Conservation (phyloP, 2,888 invertebrate species). For the Eustalomyia histrio region DNA sequence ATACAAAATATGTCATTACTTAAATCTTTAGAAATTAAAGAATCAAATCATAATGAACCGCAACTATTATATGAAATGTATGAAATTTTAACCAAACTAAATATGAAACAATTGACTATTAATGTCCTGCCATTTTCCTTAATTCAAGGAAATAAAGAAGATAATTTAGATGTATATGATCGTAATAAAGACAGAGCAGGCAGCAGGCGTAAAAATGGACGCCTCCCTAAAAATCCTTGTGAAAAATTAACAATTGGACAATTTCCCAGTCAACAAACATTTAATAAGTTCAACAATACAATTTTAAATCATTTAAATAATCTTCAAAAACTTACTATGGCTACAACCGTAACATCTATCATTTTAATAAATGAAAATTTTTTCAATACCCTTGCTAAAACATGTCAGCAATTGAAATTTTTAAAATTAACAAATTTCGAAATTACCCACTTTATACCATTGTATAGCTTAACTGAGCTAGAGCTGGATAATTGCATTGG, state of each 20-base stretch:
- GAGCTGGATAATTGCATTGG: background rate
- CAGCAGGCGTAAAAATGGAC: background rate
- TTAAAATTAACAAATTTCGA: conserved; percentile 2
- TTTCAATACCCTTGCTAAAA: background rate
- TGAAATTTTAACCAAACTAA: background rate
- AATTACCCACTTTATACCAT: conserved; percentile 2
- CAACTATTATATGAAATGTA: background rate
- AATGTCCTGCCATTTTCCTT: background rate
- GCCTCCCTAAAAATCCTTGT: background rate
- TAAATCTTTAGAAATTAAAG: background rate
- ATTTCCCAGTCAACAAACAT: background rate
- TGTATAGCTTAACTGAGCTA: background rate
- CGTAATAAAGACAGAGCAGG: background rate
- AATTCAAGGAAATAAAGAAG: conserved; percentile 6
- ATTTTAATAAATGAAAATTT: background rate
- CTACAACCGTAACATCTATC: background rate
- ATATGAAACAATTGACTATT: conserved; percentile 1
- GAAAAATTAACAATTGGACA: background rate
- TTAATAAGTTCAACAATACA: background rate
- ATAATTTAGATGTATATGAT: background rate
- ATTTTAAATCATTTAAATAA: background rate
- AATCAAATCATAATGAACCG: background rate
- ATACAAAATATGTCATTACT: background rate
- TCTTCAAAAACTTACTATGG: background rate
- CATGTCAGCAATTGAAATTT: background rate